Conservation (phyloP, 1,140 invertebrate species). For the Zaprionus nigranus region DNA sequence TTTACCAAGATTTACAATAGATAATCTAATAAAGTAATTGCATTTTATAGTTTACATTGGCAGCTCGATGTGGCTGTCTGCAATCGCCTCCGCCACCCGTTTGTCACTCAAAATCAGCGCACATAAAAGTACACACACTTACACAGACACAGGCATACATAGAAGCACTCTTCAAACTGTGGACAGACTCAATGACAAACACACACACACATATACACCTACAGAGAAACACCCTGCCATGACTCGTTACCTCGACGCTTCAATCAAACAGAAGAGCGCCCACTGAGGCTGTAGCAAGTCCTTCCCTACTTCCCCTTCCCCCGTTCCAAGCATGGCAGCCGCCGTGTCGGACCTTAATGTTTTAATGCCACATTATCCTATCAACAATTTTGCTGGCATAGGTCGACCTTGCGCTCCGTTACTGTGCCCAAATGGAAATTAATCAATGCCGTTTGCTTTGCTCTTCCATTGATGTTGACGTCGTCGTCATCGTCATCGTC, state of each 20-base stretch:
- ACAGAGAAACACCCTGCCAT: conserved; percentile 11
- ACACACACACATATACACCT: conserved; percentile 29
- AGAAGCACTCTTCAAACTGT: conserved; percentile 36
- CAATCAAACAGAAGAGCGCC: conserved; percentile 30
- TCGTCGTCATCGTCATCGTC: not conserved
- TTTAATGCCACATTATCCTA: conserved; percentile 76
- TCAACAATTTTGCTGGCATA: conserved; percentile 64
- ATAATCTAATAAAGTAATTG: conserved; percentile 44
- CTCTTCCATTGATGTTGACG: conserved; percentile 52
- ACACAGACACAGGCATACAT: conserved; percentile 1
- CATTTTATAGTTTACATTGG: conserved; percentile 38
- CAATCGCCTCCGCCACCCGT: conserved; percentile 28
- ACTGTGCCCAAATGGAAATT: conserved; percentile 72
- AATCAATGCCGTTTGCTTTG: conserved; percentile 76
- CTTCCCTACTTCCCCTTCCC: not conserved
- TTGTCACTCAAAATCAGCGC: conserved; percentile 45
- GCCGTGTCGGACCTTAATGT: conserved; percentile 61
- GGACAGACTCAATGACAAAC: conserved; percentile 32
- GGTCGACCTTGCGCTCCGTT: conserved; percentile 61
- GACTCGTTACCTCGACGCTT: conserved; percentile 36
- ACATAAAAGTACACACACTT: conserved; percentile 13
- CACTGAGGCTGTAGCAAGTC: conserved; percentile 5
- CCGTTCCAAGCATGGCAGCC: not conserved
- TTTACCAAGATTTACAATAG: not conserved
- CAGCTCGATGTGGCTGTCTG: conserved; percentile 27